Conservation (phyloP, 2,888 invertebrate species). For the Glaucopsyche alexis region DNA sequence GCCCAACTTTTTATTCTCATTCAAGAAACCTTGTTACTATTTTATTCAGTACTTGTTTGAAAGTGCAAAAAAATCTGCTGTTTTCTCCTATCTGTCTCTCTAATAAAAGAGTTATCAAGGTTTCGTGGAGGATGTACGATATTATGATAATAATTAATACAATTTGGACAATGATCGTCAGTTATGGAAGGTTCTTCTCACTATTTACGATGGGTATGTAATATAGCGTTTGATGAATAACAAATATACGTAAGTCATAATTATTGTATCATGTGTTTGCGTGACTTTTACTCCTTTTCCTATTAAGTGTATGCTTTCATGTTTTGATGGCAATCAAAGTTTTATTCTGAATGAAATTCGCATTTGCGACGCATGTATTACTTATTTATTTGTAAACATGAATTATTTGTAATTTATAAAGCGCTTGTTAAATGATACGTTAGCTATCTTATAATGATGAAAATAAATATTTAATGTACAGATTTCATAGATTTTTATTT, state of each 20-base stretch:
- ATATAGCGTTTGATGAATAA: constrained; percentile 23
- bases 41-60: not conserved
- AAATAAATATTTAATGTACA: constrained; percentile 37
- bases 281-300: constrained; percentile 20
- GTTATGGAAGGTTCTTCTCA: not conserved
- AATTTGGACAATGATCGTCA: not conserved
- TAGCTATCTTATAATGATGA: constrained; percentile 32
- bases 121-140: not conserved
- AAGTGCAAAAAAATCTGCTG: not conserved
- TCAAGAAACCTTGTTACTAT: constrained; percentile 1
- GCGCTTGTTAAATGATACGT: constrained; percentile 31
- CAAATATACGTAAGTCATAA: constrained; percentile 20
- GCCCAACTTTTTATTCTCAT: not conserved
- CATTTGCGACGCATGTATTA: constrained; percentile 28
- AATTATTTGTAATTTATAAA: constrained; percentile 29
- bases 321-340: not conserved
- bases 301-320: constrained; percentile 7
- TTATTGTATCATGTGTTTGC: constrained; percentile 19
- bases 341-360: constrained; percentile 22
- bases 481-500: constrained; percentile 29
- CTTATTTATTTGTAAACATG: constrained; percentile 31
- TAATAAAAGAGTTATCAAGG: not conserved
- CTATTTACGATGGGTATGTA: constrained; percentile 16
- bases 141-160: too few species aligned
- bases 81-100: not conserved